A percentile compares a stretch with the other conserved stretches of the same genome.
phyloP scores from a whole-genome alignment of 2,797 vertebrate species.

The Trachurus trachurus region DNA sequence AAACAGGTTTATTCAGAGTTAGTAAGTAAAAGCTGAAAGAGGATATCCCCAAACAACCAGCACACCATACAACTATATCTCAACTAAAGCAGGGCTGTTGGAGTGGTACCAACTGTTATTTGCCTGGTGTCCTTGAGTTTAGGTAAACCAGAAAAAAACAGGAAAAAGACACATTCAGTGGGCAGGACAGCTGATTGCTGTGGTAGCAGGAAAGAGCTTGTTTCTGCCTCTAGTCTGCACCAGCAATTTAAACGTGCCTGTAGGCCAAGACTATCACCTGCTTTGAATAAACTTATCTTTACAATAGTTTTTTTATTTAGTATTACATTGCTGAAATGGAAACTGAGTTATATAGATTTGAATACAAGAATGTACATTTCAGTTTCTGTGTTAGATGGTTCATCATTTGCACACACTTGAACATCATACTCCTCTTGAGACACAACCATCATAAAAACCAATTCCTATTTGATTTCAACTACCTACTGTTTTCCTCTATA shows the following conservation, averaged over 20 bases:
- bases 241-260: conserved; percentile 2
- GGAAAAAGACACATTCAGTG: conserved; percentile 1
- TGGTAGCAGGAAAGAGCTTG: neutral
- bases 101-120: neutral
- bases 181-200: neutral
- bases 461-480: neutral
- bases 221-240: conserved; percentile 5
- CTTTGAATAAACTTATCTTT: conserved; percentile 16
- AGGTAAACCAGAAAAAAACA: neutral
- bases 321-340: neutral
- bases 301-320: neutral
- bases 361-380: neutral
- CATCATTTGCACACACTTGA: conserved; percentile 3
- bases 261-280: conserved; percentile 1
- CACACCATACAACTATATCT: neutral
- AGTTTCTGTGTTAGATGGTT: conserved; percentile 2
- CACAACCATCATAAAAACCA: neutral
- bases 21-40: conserved; percentile 7
- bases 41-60: neutral
- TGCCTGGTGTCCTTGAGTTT: conserved; percentile 29
- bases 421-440: neutral
- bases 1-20: conserved; percentile 4
- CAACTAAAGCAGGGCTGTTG: conserved; percentile 5
- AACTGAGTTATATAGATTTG: conserved; percentile 2
- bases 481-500: neutral